A percentile compares a stretch with the other conserved stretches of the same genome.
Evolutionary conservation across 2,888 invertebrate genomes (phyloP).

Genomic region (Tricholauxania praeusta): DNA sequence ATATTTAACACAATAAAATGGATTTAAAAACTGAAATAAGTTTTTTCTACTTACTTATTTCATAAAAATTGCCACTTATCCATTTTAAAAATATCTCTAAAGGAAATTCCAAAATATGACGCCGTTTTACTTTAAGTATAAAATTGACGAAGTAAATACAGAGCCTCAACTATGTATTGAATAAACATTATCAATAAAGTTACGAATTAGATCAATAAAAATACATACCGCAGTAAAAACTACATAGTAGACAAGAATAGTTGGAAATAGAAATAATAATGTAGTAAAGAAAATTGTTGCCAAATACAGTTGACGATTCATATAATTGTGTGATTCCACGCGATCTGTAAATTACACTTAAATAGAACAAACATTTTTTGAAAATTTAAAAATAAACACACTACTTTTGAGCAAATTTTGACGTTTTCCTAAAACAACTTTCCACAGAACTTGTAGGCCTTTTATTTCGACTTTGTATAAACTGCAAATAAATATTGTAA

Average conservation of each 20-base stretch:
- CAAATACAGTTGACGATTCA: conserved; percentile 66
- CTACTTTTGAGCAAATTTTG: conserved; percentile 65
- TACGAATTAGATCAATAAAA: background rate
- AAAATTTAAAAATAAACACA: background rate
- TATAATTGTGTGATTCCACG: conserved; percentile 66
- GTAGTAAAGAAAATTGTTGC: conserved; percentile 66
- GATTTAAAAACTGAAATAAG: conserved; percentile 12
- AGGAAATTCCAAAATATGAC: conserved; percentile 60
- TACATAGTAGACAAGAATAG: conserved; percentile 65
- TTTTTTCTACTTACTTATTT: conserved; percentile 55
- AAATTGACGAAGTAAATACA: conserved; percentile 53
- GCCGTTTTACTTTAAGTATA: conserved; percentile 55
- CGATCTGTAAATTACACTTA: conserved; percentile 55
- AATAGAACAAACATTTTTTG: background rate
- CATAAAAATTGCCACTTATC: conserved; percentile 56
- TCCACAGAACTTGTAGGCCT: conserved; percentile 65
- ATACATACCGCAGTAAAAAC: conserved; percentile 65
- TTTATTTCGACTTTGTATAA: conserved; percentile 65
- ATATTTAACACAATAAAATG: conserved; percentile 30
- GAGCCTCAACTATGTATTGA: conserved; percentile 48
- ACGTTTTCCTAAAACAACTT: conserved; percentile 65
- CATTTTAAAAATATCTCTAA: conserved; percentile 58
- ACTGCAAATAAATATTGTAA: conserved; percentile 46
- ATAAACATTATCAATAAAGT: background rate
- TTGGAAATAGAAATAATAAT: conserved; percentile 65